Percentiles rank a stretch among this genome's conserved stretches.
Conservation (phyloP, 1,140 invertebrate genomes). For the Temnothorax longispinosus region DNA sequence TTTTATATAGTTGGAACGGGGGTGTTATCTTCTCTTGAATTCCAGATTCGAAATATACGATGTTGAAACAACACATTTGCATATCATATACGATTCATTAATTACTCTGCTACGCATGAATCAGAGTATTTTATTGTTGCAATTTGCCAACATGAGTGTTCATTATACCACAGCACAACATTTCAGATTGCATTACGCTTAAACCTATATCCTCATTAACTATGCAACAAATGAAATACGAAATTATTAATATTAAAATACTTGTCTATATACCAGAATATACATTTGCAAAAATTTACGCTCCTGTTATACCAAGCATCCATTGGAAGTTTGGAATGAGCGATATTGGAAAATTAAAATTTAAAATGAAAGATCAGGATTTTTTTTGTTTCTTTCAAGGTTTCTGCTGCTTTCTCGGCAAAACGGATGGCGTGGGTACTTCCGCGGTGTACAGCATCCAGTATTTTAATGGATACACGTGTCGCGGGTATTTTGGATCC, state of each 20-base stretch:
- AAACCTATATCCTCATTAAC: slow-evolving; percentile 7
- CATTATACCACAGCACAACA: not conserved
- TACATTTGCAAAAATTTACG: not conserved
- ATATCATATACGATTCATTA: slow-evolving; percentile 25
- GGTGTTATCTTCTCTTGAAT: slow-evolving; percentile 8
- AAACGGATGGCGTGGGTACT: slow-evolving; percentile 14
- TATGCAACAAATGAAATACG: not conserved
- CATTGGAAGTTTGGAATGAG: not conserved
- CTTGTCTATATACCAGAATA: not conserved
- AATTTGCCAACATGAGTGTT: not conserved
- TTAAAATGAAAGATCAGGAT: not conserved
- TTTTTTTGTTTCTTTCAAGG: not conserved
- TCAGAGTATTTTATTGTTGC: slow-evolving; percentile 25
- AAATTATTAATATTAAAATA: not conserved
- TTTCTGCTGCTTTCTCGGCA: not conserved
- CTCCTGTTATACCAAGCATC: not conserved
- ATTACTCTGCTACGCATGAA: slow-evolving; percentile 17
- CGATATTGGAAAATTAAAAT: not conserved
- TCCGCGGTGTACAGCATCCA: slow-evolving; percentile 50
- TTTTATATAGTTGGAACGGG: not conserved
- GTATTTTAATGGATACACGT: slow-evolving; percentile 81
- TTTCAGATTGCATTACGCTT: slow-evolving; percentile 27
- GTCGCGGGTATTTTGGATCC: slow-evolving; percentile 80
- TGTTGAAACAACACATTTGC: not conserved
- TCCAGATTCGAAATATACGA: not conserved